A percentile compares a stretch with the other conserved stretches of the same genome.
These are phyloP conservation scores for Drosophila ustulata DNA, from an alignment of 2,888 invertebrate genomes.

Conservation along the genomic window DNA sequence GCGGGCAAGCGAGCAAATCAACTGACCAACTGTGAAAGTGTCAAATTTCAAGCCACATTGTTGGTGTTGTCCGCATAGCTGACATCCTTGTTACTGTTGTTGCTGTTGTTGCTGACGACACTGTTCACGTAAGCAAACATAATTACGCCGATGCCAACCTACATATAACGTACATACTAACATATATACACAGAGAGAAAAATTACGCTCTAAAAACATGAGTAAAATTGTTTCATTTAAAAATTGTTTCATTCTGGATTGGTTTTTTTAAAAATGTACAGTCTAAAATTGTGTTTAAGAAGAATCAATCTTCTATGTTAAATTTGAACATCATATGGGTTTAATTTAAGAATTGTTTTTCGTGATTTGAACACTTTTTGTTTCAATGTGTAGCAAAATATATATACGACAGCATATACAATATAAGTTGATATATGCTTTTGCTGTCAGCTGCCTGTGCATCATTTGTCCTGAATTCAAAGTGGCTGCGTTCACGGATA, in stretches of 20 bases:
- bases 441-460: slow-evolving; percentile 32
- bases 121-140: slow-evolving; percentile 78
- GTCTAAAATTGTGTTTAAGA: no score
- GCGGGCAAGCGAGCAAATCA: slow-evolving; percentile 71
- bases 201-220: no score
- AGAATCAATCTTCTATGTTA: no score
- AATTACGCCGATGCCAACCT: slow-evolving; percentile 71
- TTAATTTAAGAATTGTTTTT: no score
- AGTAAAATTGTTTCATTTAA: no score
- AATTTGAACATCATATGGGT: no score
- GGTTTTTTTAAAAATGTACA: no score
- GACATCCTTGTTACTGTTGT: slow-evolving; percentile 50
- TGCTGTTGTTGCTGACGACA: slow-evolving; percentile 44
- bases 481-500: slow-evolving; percentile 34
- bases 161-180: slow-evolving; percentile 19
- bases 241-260: no score
- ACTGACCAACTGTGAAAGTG: slow-evolving; percentile 79
- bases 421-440: slow-evolving; percentile 10
- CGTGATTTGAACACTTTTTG: no score
- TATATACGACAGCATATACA: neutral
- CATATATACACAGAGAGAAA: slow-evolving; percentile 8
- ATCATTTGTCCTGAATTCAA: slow-evolving; percentile 51
- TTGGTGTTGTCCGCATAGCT: slow-evolving; percentile 58
- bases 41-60: slow-evolving; percentile 79
- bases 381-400: neutral